These are phyloP conservation scores for Enhydra lutris DNA, from an alignment of 2,113 vertebrate genomes.

Conservation along the genomic window DNA sequence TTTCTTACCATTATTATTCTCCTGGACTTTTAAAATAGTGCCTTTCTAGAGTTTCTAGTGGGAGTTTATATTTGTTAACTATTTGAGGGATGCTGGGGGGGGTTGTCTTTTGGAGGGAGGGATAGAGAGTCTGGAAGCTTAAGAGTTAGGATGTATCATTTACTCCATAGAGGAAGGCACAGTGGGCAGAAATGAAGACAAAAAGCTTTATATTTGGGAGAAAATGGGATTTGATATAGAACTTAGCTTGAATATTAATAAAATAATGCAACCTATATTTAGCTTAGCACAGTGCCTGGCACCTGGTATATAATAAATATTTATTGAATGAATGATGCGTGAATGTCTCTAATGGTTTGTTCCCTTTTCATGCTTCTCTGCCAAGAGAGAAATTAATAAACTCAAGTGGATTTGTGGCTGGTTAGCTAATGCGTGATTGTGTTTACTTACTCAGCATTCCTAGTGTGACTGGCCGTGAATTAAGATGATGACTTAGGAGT, in stretches of 20 bases:
- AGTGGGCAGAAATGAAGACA: background rate
- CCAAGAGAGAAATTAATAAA: conserved; percentile 58
- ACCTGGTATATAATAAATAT: conserved; percentile 12
- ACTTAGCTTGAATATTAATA: background rate
- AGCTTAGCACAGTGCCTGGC: conserved; percentile 1
- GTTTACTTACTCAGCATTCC: conserved; percentile 63
- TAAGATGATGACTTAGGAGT: conserved; percentile 57
- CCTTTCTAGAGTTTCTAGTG: background rate
- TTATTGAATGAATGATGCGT: conserved; percentile 29
- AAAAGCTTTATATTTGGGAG: background rate
- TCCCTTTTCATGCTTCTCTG: background rate
- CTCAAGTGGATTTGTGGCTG: conserved; percentile 30
- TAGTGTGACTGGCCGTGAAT: conserved; percentile 47
- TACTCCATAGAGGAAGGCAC: background rate
- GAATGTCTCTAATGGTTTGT: conserved; percentile 32
- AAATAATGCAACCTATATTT: background rate
- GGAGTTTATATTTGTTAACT: background rate
- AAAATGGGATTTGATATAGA: background rate
- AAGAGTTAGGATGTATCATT: background rate
- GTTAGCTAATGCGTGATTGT: conserved; percentile 39
- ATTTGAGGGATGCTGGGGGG: background rate
- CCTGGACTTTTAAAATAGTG: background rate
- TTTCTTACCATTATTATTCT: background rate
- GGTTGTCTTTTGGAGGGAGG: background rate
- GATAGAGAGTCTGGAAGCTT: background rate